These are phyloP conservation scores for Sander vitreus DNA, from an alignment of 2,113 vertebrate genomes.

Conservation along the genomic window DNA sequence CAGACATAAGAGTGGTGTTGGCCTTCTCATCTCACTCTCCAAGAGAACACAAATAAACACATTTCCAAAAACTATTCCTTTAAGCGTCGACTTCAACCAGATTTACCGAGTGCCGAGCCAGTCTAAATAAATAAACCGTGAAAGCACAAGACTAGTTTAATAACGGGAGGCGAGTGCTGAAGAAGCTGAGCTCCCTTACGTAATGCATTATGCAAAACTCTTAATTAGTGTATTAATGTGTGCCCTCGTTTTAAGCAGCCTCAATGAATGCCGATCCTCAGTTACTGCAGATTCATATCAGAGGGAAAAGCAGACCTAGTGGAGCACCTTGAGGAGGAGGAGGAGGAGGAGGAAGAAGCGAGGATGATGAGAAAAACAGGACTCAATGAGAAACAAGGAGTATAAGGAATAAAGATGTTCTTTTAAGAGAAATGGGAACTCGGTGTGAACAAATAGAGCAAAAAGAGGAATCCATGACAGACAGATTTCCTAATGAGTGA, in stretches of 20 bases:
- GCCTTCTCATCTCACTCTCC: no score
- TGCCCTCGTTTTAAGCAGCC: slow-evolving; percentile 18
- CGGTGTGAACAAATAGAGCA: neutral
- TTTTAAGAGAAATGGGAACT: neutral
- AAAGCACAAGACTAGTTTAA: neutral
- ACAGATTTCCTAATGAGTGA: slow-evolving; percentile 22
- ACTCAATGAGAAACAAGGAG: neutral
- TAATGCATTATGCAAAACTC: slow-evolving; percentile 42
- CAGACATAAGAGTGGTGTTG: no score
- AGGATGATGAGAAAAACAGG: neutral
- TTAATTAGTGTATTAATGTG: slow-evolving; percentile 7
- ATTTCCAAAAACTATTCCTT: neutral
- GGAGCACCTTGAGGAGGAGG: neutral
- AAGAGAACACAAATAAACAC: neutral
- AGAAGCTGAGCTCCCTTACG: neutral
- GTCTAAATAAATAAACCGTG: neutral
- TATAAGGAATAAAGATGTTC: neutral
- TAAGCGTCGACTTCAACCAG: neutral
- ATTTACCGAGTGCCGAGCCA: neutral
- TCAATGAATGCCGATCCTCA: neutral
- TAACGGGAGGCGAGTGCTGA: neutral
- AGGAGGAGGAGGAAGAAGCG: neutral
- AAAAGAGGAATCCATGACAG: neutral
- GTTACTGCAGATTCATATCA: slow-evolving; percentile 5
- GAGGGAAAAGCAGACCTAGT: neutral